Conservation (phyloP, 1,140 invertebrate species). For the Atta colombica region DNA sequence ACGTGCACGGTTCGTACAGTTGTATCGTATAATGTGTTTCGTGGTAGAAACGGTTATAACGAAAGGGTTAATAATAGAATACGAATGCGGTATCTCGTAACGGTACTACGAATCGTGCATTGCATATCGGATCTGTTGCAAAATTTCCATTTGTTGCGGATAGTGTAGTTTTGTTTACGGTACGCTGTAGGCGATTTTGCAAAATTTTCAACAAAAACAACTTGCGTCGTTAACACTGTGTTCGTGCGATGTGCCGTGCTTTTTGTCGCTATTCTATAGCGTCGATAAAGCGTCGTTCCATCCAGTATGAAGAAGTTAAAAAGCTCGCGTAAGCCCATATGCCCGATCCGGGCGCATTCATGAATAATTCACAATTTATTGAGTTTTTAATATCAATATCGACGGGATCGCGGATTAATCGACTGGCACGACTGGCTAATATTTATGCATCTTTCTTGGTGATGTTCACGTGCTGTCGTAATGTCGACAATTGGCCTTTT, state of each 20-base stretch:
- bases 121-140: conserved; percentile 21
- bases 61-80: conserved; percentile 12
- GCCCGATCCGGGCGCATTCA: conserved; percentile 32
- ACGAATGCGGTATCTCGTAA: conserved; percentile 17
- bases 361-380: conserved; percentile 63
- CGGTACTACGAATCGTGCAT: conserved; percentile 9
- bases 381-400: conserved; percentile 63
- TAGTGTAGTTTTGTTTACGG: conserved; percentile 49
- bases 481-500: conserved; percentile 29
- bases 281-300: conserved; percentile 43
- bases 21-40: no score
- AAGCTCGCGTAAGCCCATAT: conserved; percentile 41
- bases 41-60: no score
- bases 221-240: conserved; percentile 51
- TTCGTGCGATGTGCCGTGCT: conserved; percentile 22
- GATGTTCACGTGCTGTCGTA: neutral
- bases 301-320: conserved; percentile 57
- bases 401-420: conserved; percentile 53
- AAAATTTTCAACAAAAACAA: conserved; percentile 53
- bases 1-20: no score
- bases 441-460: conserved; percentile 39
- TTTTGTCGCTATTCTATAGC: conserved; percentile 42
- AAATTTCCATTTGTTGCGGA: conserved; percentile 48
- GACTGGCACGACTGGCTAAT: conserved; percentile 33
- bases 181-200: conserved; percentile 39